Conservation (phyloP, 2,888 invertebrate species). For the Tinea trinotella region DNA sequence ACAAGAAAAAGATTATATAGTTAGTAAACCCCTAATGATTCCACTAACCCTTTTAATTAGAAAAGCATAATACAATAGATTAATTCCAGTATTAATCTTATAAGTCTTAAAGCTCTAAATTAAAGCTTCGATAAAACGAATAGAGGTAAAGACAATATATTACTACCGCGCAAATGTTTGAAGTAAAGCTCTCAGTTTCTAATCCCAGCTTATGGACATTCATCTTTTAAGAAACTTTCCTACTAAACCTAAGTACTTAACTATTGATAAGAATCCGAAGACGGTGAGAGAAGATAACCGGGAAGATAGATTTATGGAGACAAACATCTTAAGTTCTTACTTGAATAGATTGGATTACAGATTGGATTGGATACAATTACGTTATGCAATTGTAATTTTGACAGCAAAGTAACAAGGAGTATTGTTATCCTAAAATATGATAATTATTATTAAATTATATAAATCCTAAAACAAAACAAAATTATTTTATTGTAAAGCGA, state of each 20-base stretch:
- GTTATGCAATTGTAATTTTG: neutral
- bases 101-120: neutral
- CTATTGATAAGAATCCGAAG: constrained; percentile 15
- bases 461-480: too few species aligned
- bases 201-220: constrained; percentile 10
- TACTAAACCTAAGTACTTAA: constrained; percentile 10
- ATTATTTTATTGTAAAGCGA: too few species aligned
- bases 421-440: too few species aligned
- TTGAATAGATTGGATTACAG: neutral
- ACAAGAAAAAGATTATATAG: too few species aligned
- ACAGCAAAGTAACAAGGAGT: too few species aligned
- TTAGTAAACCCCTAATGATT: too few species aligned
- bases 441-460: too few species aligned
- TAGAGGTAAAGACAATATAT: neutral
- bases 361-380: too few species aligned
- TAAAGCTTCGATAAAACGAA: neutral
- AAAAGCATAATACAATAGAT: too few species aligned
- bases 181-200: neutral
- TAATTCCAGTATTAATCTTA: too few species aligned
- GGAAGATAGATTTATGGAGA: constrained; percentile 16
- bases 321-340: constrained; percentile 1
- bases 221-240: constrained; percentile 7
- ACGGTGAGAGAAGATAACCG: neutral
- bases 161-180: neutral
- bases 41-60: too few species aligned